Base-by-base conservation (phyloP, 2,888 invertebrate species). In the Glaucopsyche alexis region DNA sequence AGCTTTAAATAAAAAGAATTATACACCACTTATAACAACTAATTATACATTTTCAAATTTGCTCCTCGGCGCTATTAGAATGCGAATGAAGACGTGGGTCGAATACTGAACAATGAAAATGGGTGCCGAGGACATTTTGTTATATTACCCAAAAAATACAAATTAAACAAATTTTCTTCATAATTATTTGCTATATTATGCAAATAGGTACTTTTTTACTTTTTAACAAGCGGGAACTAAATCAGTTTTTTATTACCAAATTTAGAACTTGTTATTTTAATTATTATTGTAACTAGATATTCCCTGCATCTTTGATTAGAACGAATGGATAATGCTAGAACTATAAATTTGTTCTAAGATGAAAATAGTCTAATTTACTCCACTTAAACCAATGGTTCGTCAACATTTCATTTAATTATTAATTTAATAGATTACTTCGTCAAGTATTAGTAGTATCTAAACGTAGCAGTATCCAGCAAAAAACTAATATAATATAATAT, bases 31-130 rank as follows among this genome's bases (percentile, higher is more conserved):
- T 60, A 11, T 29, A 60, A 11, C 2, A 60, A 60, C 29, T 60
- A 67, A 67, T 45, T 67, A 67, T 67, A 42, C 45, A 45, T 67
- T 66, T 19, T 45, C 19, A 67, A 67, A 67, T 67, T 67, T 45
- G 42, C 45, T 45, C 42, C 11, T 19, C 42, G 16, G 16, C 67
- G 67, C 38, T 11, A 45, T 67, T 67, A 45, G 67, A 67, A 67
- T 67, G 19, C 45, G 45, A 67, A 67, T 67, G n/a, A 45, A n/a
- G 19, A 45, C 67, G 67, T 42, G 67, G n/a, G 45, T 16, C 13
- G 67, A 67, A 67, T 67, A 67, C 19, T 9, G 19, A 67, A 67
- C 67, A 42, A 14, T n/a, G 55, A 19, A 55, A 8, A 16, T 42
- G 66, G 9, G 40, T 42, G 42, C 42, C 42, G 45, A 16, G 8